Conservation (phyloP, 2,797 vertebrate species). For the Sebastes hopkinsi region DNA sequence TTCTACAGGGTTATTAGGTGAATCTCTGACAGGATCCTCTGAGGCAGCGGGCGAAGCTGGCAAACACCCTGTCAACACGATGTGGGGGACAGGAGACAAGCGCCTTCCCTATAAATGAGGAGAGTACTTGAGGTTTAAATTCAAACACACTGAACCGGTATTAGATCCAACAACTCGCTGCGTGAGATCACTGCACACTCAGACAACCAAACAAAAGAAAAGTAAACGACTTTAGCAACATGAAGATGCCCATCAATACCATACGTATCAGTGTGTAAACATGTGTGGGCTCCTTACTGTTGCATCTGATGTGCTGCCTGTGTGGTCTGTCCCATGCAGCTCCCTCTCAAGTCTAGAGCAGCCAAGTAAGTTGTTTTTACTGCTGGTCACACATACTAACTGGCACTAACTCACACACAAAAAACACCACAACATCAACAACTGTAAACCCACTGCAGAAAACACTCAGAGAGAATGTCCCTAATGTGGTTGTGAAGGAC, state of each 20-base stretch:
- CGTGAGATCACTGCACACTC: neutral
- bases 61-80: slow-evolving; percentile 86
- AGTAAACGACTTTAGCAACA: neutral
- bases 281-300: slow-evolving; percentile 10
- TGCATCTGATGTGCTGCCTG: neutral
- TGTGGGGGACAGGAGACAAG: slow-evolving; percentile 80
- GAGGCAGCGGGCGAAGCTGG: slow-evolving; percentile 73
- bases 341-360: no score
- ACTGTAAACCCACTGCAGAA: slow-evolving; percentile 1
- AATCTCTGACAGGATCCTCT: slow-evolving; percentile 68
- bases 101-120: slow-evolving; percentile 75
- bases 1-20: slow-evolving; percentile 19
- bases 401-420: neutral
- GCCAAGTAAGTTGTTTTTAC: neutral
- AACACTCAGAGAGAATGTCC: neutral
- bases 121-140: slow-evolving; percentile 54
- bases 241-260: no score
- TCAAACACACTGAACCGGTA: slow-evolving; percentile 26
- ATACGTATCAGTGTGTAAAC: neutral
- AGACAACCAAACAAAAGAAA: neutral
- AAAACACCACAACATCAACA: neutral
- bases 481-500: neutral
- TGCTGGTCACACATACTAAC: slow-evolving; percentile 10
- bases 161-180: slow-evolving; percentile 1
- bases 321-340: neutral